phyloP scores from a whole-genome alignment of 2,888 invertebrate species.

The Hydriomena furcata region DNA sequence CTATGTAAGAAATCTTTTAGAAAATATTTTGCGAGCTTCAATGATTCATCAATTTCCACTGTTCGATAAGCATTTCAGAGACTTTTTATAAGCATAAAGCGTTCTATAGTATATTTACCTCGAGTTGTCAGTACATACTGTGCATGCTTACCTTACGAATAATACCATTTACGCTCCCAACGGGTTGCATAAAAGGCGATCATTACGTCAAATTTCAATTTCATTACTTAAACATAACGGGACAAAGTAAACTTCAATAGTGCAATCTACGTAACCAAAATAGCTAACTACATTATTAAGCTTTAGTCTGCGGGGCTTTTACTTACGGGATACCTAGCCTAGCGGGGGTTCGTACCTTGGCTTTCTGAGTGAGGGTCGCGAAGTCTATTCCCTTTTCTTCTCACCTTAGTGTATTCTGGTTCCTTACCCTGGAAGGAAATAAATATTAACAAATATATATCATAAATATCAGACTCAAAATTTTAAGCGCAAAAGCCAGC shows the following conservation, averaged over 20 bases:
- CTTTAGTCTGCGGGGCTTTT: slow-evolving; percentile 44
- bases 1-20: no score
- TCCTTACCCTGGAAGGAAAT: slow-evolving; percentile 85
- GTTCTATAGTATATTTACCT: slow-evolving; percentile 18
- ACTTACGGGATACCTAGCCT: not conserved
- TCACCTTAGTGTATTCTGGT: slow-evolving; percentile 92
- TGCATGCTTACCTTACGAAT: slow-evolving; percentile 82
- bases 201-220: slow-evolving; percentile 77
- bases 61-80: no score
- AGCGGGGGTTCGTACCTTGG: slow-evolving; percentile 84
- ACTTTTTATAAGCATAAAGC: not conserved
- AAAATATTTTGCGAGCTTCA: no score
- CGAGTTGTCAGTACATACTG: slow-evolving; percentile 59
- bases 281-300: slow-evolving; percentile 76
- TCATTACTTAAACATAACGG: slow-evolving; percentile 74
- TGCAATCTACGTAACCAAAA: slow-evolving; percentile 78
- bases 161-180: slow-evolving; percentile 81
- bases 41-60: no score
- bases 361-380: slow-evolving; percentile 93
- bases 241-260: slow-evolving; percentile 73
- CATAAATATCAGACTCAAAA: not conserved
- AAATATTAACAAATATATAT: not conserved
- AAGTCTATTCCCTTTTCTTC: slow-evolving; percentile 91
- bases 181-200: slow-evolving; percentile 82
- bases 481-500: not conserved